Base-by-base conservation (phyloP, 2,888 invertebrate genomes). In the Mimumesa dahlbomi region DNA sequence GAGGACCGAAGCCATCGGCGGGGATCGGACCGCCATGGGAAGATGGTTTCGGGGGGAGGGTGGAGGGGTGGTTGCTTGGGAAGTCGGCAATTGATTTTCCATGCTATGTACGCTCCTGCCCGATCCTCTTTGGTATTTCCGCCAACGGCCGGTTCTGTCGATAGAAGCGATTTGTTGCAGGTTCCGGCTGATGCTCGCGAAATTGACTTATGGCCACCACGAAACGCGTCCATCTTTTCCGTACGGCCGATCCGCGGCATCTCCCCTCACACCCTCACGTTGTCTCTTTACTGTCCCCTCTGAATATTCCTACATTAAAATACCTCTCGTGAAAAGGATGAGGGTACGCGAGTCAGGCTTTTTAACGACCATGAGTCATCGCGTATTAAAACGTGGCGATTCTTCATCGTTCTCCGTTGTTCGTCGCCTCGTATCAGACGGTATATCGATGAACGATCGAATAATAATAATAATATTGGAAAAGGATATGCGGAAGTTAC, bases 51-150 rank as follows among this genome's bases (percentile, higher is more conserved):
- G 40, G 16, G 43, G 19, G 31, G 40, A 34, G 25, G 54, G 21
- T 7, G 46, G 18, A 25, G 31, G 42, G 36, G 31, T 52, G 40
- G 36, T 43, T 46, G 34, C 19, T 43, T 45, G 59, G 48, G 57
- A 75, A 65, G 58, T 59, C 50, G 50, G 52, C 74, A 65, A 82
- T 82, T 81, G 81, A 81, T 82, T 82, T 82, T 72, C 77, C 70
- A 21, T 71, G 54, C 62, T 68, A 65, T 66, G 64, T 73, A 77
- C 69, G 54, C 58, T 53, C 52, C 29, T 66, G 56, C 43, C 61
- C n/a, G 42, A 65, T 61, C 50, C 66, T 62, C 36, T 54, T 68
- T 25, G 61, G 70, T 31, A 69, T 76, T 74, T 70, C 66, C 66
- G 74, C 67, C n/a, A 71, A 75, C 66, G 63, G 61, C 34, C 57